These are phyloP conservation scores for Genyomyrus donnyi DNA, from an alignment of 2,113 vertebrate species.

Conservation along the genomic window DNA sequence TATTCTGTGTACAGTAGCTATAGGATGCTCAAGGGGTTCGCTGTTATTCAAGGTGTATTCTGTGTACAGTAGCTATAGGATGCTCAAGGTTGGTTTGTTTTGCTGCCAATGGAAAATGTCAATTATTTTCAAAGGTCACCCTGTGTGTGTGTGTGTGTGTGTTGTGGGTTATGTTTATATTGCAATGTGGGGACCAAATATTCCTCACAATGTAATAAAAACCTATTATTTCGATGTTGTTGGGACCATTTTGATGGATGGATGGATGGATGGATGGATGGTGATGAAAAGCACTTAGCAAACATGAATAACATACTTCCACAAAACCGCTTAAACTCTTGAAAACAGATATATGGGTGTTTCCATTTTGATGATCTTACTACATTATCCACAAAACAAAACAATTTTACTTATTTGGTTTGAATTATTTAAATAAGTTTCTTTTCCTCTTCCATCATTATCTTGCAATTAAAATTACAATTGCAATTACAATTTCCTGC, in stretches of 20 bases:
- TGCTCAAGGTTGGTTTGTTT: background rate
- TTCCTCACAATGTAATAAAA: too few species aligned
- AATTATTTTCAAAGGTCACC: conserved; percentile 9
- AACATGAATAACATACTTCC: background rate
- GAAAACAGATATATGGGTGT: background rate
- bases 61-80: background rate
- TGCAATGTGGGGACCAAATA: background rate
- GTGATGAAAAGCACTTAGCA: background rate
- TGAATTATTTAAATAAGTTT: background rate
- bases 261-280: background rate
- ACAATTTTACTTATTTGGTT: background rate
- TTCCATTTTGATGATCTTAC: background rate
- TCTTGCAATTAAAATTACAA: background rate
- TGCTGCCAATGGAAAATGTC: background rate
- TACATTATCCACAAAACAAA: background rate
- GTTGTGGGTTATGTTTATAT: background rate
- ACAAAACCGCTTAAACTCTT: background rate
- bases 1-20: background rate
- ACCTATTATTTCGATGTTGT: too few species aligned
- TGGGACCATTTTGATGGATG: background rate
- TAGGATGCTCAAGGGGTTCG: background rate
- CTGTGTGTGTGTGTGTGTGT: background rate
- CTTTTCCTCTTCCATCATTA: background rate
- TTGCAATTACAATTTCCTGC: background rate
- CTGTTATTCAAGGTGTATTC: background rate